A percentile compares a stretch with the other conserved stretches of the same genome.
These are phyloP conservation scores for Leuciscus idus DNA, from an alignment of 2,113 vertebrate species.

Conservation along the genomic window DNA sequence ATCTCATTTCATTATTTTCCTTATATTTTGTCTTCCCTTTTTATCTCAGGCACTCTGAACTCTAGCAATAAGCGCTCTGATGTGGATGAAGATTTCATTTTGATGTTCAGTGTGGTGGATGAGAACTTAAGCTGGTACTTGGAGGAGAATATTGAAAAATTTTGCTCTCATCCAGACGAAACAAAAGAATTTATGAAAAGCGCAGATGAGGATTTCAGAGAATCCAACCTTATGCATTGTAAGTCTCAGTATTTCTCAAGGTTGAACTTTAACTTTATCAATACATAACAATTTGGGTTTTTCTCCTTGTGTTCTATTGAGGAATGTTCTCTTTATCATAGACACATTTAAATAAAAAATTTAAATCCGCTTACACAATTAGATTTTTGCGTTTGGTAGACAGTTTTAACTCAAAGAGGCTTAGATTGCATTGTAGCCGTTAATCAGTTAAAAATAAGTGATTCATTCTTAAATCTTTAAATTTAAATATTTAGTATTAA, in stretches of 20 bases:
- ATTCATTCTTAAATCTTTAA: background rate
- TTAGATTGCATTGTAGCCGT: background rate
- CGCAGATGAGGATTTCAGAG: conserved; percentile 78
- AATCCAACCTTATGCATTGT: conserved; percentile 95
- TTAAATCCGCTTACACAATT: background rate
- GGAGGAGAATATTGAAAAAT: conserved; percentile 83
- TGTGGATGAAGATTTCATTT: conserved; percentile 83
- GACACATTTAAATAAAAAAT: background rate
- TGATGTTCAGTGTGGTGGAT: conserved; percentile 93
- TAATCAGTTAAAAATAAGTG: background rate
- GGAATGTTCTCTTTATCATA: background rate
- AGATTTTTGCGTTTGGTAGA: background rate
- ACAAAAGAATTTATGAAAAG: conserved; percentile 60
- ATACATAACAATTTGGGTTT: too few species aligned
- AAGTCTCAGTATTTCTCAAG: conserved; percentile 74
- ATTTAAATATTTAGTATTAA: background rate
- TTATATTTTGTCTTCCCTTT: background rate
- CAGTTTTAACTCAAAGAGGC: background rate
- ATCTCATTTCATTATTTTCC: background rate
- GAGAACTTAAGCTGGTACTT: conserved; percentile 96
- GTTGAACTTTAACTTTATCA: background rate
- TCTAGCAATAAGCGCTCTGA: conserved; percentile 69
- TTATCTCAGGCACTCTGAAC: conserved; percentile 14
- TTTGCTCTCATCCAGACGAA: conserved; percentile 75
- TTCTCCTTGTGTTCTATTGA: background rate